phyloP scores from a whole-genome alignment of 2,113 vertebrate genomes.

The Acrocephalus arundinaceus region DNA sequence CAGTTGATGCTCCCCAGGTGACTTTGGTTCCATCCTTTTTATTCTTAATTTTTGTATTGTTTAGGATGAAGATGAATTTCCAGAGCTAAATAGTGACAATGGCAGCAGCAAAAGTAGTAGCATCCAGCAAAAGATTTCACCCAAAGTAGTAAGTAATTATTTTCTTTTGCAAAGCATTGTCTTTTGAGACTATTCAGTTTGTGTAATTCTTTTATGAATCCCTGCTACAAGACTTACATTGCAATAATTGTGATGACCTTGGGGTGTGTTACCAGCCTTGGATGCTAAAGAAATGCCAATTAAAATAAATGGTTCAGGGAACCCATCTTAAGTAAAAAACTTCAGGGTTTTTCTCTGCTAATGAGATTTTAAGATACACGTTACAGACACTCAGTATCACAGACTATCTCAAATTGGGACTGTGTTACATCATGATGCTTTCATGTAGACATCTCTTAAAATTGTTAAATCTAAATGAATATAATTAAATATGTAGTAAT shows the following conservation, averaged over 20 bases:
- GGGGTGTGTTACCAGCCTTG: background rate
- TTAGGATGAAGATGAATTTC: slow-evolving; percentile 94
- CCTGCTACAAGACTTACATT: background rate
- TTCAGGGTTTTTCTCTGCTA: background rate
- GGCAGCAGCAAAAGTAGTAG: slow-evolving; percentile 81
- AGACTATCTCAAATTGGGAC: background rate
- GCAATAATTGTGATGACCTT: background rate
- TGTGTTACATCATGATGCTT: background rate
- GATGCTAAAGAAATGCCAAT: background rate
- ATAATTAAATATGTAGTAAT: background rate
- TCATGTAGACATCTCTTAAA: background rate
- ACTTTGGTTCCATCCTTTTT: background rate
- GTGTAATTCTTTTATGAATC: background rate
- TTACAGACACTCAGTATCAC: background rate
- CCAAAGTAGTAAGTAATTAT: slow-evolving; percentile 83
- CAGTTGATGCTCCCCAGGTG: background rate
- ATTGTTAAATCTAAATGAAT: background rate
- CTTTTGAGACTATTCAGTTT: background rate
- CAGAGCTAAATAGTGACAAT: slow-evolving; percentile 82
- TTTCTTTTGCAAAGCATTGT: background rate
- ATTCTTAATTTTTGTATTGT: background rate
- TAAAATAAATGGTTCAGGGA: background rate
- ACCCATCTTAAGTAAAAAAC: background rate
- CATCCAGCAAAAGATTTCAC: slow-evolving; percentile 85
- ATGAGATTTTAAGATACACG: background rate